Percentiles rank a stretch among this genome's conserved stretches.
Conservation (phyloP, 2,797 vertebrate species). For the Falco biarmicus region DNA sequence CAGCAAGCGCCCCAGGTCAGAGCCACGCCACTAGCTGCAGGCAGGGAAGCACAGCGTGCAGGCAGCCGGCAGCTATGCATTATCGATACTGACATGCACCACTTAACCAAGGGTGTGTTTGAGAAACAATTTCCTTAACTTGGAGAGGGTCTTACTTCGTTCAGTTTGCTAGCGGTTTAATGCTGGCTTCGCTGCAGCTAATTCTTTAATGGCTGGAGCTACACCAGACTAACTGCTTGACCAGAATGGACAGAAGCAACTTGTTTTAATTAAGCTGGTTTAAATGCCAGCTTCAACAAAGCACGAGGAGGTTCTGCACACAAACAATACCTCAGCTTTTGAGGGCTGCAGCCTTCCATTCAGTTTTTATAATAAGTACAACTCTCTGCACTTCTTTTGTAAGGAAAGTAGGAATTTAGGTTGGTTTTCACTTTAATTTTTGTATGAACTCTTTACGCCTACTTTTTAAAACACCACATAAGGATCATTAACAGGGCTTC, state of each 20-base stretch:
- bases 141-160: not conserved
- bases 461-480: not conserved
- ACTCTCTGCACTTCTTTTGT: not conserved
- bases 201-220: not conserved
- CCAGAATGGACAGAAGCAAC: not conserved
- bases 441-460: not conserved
- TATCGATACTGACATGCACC: accelerated
- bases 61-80: accelerated
- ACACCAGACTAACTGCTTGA: not conserved
- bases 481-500: not conserved
- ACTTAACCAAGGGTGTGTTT: not conserved
- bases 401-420: not conserved
- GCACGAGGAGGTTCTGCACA: not conserved
- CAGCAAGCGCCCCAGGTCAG: accelerated
- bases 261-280: not conserved
- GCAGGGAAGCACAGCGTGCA: accelerated
- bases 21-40: not conserved
- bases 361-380: not conserved
- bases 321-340: not conserved
- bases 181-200: not conserved
- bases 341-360: not conserved
- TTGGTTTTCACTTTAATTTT: not conserved
- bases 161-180: accelerated
- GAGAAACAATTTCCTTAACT: not conserved
- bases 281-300: not conserved